Evolutionary conservation across 1,140 invertebrate species (phyloP), one percentile per base, ranked within the genome.

Genomic region (Cyrtorhinus lividipennis): DNA sequence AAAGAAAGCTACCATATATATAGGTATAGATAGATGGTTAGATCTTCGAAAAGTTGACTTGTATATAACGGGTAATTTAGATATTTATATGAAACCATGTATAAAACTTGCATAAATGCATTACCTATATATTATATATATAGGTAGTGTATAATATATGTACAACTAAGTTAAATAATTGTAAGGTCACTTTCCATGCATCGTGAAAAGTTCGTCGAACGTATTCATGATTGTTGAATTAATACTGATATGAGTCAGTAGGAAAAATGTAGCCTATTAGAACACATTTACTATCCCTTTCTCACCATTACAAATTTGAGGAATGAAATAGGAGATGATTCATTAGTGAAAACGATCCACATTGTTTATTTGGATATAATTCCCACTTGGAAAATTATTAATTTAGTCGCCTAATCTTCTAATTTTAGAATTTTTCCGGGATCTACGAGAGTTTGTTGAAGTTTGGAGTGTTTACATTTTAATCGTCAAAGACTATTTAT

Each of bases 41-140:
- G 53, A 27, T 63, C 57, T 58, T 64, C 44, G 53, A 64, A 38
- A 64, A 58, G 56, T 64, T 64, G 62, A 64, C 62, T 64, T 64
- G 62, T 64, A 64, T 59, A 64, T 64, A 64, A 64, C 62, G 62
- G 62, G 62, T 64, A 64, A 56, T 64, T 59, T 27, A 59, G 25
- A 22, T 15, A 53, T 53, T 53, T 53, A 53, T 53, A 53, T 44
- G n/a, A 53, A 8, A 53, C 5, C 48, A 53, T 53, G 48, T 53
- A 53, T 53, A 53, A 53, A 53, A 15, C 5, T 10, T 53, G 20
- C 48, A 53, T 53, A 53, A 13, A 53, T 53, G 18, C 48, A 53
- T 53, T 13, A 10, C 48, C 48, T 53, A 53, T 53, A 53, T 53
- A 53, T 53, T 30, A 59, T 59, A 59, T 58, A 59, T 59, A 59